Evolutionary conservation across 2,888 invertebrate species (phyloP), one percentile per base, ranked within the genome.

Genomic region (Dugesia japonica): DNA sequence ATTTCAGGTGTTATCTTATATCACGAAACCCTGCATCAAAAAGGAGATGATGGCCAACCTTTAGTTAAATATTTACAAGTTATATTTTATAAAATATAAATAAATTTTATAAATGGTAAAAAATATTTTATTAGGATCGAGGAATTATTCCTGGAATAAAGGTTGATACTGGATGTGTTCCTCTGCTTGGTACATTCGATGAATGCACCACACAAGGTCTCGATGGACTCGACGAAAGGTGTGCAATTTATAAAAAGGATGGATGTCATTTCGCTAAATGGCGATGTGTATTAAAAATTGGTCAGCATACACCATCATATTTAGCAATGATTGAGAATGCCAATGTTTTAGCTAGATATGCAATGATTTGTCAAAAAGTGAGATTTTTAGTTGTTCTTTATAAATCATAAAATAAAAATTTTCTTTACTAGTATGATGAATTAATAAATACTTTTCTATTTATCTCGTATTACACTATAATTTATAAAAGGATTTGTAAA

Each of bases 11-110:
- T 98, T 77, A 99, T 99, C 84, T 88, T 98, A 81, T 98, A 92
- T 89, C 93, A 98, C 86, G 98, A 99, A 87, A 97, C 98, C 1
- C 87, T 98, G 78, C 94, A 95, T 88, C 98, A 99, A 88, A 94
- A 92, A 86, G 88, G 91, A 75, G 92, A 92, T 79, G 91, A 93
- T 83, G 90, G 85, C 17, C 81, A 79, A 15, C 82, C 82, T 26
- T 83, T 85, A 77, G 81, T 81, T 33, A 81, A 83, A 33, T 15
- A 73, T 0, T 75, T 79, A 23, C 56, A 72, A 20, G 56, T 56
- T 4, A 56, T 4, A 13, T n/a, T 13, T n/a, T 56, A 23, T 13
- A 23, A n/a, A 4, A 7, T 9, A 13, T 13, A n/a, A 1, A 23
- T 56, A 56, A 56, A 56, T 56, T 20, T 31, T 13, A 56, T 56